Base-by-base conservation (phyloP, 1,140 invertebrate species). In the Cryptotermes secundus region DNA sequence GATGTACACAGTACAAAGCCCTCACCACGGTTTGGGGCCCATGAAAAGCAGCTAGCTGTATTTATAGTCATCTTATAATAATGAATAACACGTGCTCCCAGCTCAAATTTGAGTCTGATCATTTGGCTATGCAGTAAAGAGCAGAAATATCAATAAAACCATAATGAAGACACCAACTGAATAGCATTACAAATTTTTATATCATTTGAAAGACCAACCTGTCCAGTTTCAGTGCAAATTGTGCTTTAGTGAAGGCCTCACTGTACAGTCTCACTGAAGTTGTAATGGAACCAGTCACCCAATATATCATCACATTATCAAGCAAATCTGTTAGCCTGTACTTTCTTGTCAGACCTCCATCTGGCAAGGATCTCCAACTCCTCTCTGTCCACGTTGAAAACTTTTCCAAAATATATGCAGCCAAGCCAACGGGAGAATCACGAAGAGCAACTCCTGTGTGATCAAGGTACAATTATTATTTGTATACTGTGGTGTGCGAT, bases 231-330 rank as follows among this genome's bases (percentile, higher is more conserved):
- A 92, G 84, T 1, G 83, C 86, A 0, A 88, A 84, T 26, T 91
- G 88, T 1, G 87, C 88, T 24, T 87, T 87, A 9, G 82, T 90
- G 83, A 94, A 92, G 0, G 87, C 89, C 88, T 97, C 96, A 1
- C 94, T 90, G 86, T 97, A 97, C 12, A 96, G 89, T 83, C 97
- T 91, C 87, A 93, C 90, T 1, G 95, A 95, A 0, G 95, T 94
- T 0, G 95, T 95, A 3, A 97, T 95, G 1, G 93, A 93, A 85
- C 93, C 93, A 0, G 94, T 94, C 0, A 94, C 87, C 94, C 96
- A 98, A 88, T 98, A 98, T 42, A 98, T 89, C 95, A 97, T 98
- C 0, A 98, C 88, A 87, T 97, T 97, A 86, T 97, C 97, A 7
- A 98, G 89, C 7, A 98, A 89, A 86, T 97, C 95, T 82, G 96